Conservation (phyloP, 2,113 vertebrate species). For the Tylochromis polylepis region DNA sequence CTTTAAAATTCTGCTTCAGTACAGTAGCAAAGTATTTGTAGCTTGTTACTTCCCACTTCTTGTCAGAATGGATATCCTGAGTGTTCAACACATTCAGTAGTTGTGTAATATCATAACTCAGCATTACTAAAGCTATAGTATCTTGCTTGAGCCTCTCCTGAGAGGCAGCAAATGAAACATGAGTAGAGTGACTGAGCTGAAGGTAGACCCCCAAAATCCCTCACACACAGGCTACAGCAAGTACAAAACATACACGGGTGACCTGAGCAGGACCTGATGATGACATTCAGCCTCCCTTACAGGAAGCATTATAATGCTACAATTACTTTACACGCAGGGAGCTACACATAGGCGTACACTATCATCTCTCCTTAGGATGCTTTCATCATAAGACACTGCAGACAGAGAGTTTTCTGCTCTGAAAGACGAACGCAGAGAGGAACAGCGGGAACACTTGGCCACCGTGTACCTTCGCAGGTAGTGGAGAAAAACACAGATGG, state of each 20-base stretch:
- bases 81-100: not conserved
- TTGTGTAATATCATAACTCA: not conserved
- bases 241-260: not conserved
- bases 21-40: not conserved
- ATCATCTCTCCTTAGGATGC: not conserved
- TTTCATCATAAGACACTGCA: slow-evolving; percentile 2
- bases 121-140: not conserved
- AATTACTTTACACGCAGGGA: not conserved
- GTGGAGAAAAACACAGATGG: not conserved
- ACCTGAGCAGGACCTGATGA: not conserved
- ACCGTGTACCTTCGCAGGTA: not conserved
- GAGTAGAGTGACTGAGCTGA: not conserved
- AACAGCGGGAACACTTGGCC: not conserved
- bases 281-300: not conserved
- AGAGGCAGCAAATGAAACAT: not conserved
- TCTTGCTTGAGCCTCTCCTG: not conserved
- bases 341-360: not conserved
- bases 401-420: not conserved
- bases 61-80: not conserved
- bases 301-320: not conserved
- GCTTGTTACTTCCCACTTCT: not conserved
- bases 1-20: not conserved
- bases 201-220: not conserved
- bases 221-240: not conserved
- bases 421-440: not conserved